Conservation (phyloP, 1,140 invertebrate species). For the Proales similis region DNA sequence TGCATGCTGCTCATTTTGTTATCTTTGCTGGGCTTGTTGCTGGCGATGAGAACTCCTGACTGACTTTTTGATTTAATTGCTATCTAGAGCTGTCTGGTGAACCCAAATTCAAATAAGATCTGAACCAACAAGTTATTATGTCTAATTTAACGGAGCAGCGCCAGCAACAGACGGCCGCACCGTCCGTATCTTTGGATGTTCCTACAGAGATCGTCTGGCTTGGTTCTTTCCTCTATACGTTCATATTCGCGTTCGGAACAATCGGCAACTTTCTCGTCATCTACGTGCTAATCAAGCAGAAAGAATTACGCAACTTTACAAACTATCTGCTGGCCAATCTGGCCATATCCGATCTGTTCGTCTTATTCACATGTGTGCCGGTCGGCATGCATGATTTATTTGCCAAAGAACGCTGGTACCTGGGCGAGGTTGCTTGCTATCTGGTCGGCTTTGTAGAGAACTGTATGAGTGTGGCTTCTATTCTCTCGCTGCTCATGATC, state of each 20-base stretch:
- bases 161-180: too few relatives aligned
- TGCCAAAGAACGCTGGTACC: slow-evolving; percentile 42
- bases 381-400: slow-evolving; percentile 42
- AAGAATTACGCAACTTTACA: slow-evolving; percentile 85
- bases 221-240: slow-evolving; percentile 69
- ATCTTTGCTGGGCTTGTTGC: too few relatives aligned
- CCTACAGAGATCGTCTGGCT: slow-evolving; percentile 74
- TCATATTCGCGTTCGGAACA: slow-evolving; percentile 74
- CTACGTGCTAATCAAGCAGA: slow-evolving; percentile 77
- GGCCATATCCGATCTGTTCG: slow-evolving; percentile 43
- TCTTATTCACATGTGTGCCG: slow-evolving; percentile 42
- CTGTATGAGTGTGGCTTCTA: slow-evolving; percentile 13
- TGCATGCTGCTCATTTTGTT: too few relatives aligned
- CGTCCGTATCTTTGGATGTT: too few relatives aligned
- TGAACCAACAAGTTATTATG: too few relatives aligned
- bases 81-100: too few relatives aligned
- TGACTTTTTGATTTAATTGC: too few relatives aligned
- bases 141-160: too few relatives aligned
- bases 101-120: too few relatives aligned
- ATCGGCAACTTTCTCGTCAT: slow-evolving; percentile 82
- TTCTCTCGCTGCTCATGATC: slow-evolving; percentile 22
- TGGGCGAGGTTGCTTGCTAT: slow-evolving; percentile 44
- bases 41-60: too few relatives aligned
- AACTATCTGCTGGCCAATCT: slow-evolving; percentile 70
- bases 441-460: slow-evolving; percentile 30